These are phyloP conservation scores for Hyperopisus bebe DNA, from an alignment of 2,113 vertebrate species.

Conservation along the genomic window DNA sequence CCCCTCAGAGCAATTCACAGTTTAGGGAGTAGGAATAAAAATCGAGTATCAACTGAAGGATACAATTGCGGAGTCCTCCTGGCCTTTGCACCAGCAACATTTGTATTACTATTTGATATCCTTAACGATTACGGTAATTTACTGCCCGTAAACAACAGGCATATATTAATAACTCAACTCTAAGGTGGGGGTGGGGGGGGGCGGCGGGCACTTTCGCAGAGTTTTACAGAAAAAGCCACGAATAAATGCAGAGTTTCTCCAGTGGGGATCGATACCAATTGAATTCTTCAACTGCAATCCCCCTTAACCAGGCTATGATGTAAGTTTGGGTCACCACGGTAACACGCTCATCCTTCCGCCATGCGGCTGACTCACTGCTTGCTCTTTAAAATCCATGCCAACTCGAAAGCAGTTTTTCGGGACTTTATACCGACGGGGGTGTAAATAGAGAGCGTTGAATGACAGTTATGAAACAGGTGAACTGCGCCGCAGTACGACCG, in stretches of 20 bases:
- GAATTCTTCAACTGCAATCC: background rate
- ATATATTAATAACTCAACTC: background rate
- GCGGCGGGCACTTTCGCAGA: background rate
- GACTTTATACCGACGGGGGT: background rate
- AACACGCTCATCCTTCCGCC: background rate
- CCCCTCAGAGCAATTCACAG: background rate
- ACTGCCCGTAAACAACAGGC: background rate
- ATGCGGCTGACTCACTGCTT: background rate
- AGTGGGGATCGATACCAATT: background rate
- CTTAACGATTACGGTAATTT: background rate
- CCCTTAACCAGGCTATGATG: background rate
- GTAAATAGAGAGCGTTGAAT: background rate
- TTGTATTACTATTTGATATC: background rate
- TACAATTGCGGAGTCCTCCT: background rate
- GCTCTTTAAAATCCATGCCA: conserved; percentile 12
- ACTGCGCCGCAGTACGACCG: background rate
- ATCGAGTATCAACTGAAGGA: background rate
- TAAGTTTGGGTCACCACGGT: conserved; percentile 11
- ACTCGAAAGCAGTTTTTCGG: background rate
- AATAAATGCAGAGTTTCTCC: background rate
- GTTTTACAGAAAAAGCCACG: background rate
- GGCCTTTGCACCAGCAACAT: background rate
- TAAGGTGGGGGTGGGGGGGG: background rate
- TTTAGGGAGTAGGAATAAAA: background rate
- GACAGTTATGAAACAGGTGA: conserved; percentile 11